Evolutionary conservation across 1,140 invertebrate species (phyloP), one percentile per base, ranked within the genome.

Genomic region (Cardiocondyla obscurior): DNA sequence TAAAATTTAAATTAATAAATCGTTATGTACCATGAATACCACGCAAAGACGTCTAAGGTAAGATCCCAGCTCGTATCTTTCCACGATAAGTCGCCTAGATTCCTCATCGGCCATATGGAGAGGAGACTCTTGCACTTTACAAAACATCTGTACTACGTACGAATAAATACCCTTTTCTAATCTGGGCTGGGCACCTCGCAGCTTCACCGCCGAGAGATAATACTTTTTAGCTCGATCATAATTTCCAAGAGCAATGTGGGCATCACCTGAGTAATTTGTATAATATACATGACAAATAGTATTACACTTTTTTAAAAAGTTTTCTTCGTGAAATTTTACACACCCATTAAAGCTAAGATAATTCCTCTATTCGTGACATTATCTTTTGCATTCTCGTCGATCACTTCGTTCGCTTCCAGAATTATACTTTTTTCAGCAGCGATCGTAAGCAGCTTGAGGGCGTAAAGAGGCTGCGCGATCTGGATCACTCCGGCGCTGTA

Each of bases 401-500:
- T 10, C 16, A 8, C 19, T 3, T 55, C 12, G 5, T 16, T 6
- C 0, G 2, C 14, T 19, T 77, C n/a, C 3, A 5, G 2, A 1
- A 25, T 6, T 0, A 84, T 81, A 28, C 83, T 77, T 36, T 7
- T 57, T 5, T 83, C 16, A 12, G 65, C 53, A 0, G 73, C 74
- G 4, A 33, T 1, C 0, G 42, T 10, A 14, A 92, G 82, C 51
- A 88, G 57, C 22, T 86, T 89, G 0, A 86, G 42, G 0, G 90
- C 90, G 51, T 79, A 87, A 19, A 72, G 16, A 1, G 83, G 60
- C 57, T 90, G 86, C 0, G 53, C 89, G 7, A 60, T 82, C 12
- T 84, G 42, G 16, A 92, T 87, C 25, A 91, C 44, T 8, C 84
- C 90, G 8, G 89, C 83, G 0, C 74, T 74, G 14, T 89, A 91